Conservation (phyloP, 2,888 invertebrate genomes). For the Chelonus formosanus region DNA sequence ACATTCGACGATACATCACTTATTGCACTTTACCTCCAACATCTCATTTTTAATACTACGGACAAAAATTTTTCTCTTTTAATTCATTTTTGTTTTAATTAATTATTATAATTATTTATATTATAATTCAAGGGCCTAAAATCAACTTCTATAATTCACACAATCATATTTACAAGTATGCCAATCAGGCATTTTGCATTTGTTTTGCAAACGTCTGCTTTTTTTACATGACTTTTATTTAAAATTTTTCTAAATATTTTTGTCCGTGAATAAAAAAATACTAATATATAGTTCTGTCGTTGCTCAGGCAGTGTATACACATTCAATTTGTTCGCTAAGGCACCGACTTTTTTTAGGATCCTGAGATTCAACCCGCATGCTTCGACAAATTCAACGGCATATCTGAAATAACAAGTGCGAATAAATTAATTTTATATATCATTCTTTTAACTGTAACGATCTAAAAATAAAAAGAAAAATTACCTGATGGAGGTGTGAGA, state of each 20-base stretch:
- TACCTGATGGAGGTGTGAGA: slow-evolving; percentile 64
- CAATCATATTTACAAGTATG: too few relatives aligned
- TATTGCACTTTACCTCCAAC: slow-evolving; percentile 54
- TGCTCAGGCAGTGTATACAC: slow-evolving; percentile 62
- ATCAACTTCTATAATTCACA: too few relatives aligned
- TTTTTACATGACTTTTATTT: too few relatives aligned
- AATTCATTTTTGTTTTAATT: slow-evolving; percentile 2
- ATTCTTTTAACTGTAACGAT: background rate
- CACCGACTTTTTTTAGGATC: slow-evolving; percentile 53
- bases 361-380: slow-evolving; percentile 73
- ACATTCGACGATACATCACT: slow-evolving; percentile 47
- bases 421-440: background rate
- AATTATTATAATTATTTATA: too few relatives aligned
- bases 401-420: background rate
- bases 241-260: slow-evolving; percentile 54
- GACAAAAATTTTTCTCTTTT: slow-evolving; percentile 47
- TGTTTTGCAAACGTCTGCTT: too few relatives aligned
- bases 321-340: slow-evolving; percentile 51
- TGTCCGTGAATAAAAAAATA: slow-evolving; percentile 60
- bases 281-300: slow-evolving; percentile 64
- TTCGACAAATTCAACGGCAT: slow-evolving; percentile 85
- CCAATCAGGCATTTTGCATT: too few relatives aligned
- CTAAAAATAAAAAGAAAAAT: slow-evolving; percentile 10
- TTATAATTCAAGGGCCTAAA: too few relatives aligned
- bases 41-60: slow-evolving; percentile 53